These are phyloP conservation scores for Oxyruncus cristatus DNA, from an alignment of 2,113 vertebrate species.

Conservation along the genomic window DNA sequence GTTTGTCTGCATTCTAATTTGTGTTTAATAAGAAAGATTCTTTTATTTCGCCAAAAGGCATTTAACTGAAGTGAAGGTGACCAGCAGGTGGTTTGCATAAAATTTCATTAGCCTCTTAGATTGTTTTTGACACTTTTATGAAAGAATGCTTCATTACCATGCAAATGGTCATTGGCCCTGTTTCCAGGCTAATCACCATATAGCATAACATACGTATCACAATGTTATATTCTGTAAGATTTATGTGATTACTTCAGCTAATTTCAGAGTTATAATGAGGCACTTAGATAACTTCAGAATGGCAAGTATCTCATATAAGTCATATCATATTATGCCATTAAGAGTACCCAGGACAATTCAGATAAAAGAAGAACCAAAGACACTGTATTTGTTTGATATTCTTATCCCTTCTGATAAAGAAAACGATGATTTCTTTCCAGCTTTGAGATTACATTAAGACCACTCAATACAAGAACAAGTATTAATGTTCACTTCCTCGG, in stretches of 20 bases:
- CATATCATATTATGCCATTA: background rate
- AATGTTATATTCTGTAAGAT: background rate
- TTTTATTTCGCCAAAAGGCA: background rate
- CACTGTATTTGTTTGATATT: background rate
- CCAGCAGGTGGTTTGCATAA: constrained; percentile 58
- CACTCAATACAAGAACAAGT: background rate
- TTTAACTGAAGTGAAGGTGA: constrained; percentile 62
- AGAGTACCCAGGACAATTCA: background rate
- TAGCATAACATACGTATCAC: background rate
- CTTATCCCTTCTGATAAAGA: background rate
- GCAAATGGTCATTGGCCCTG: constrained; percentile 1
- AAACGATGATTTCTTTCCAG: background rate
- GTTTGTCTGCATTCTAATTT: constrained; percentile 40
- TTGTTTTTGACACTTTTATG: constrained; percentile 54
- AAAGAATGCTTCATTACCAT: constrained; percentile 50
- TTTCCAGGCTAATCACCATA: constrained; percentile 12
- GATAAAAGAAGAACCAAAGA: background rate
- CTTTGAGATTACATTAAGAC: background rate
- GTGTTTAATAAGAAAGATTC: constrained; percentile 6
- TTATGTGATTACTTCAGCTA: constrained; percentile 12
- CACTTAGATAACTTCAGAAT: background rate
- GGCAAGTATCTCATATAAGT: background rate
- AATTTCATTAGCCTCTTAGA: constrained; percentile 55
- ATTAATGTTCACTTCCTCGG: background rate
- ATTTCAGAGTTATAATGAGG: background rate